Conservation (phyloP, 2,888 invertebrate species). For the Colletes collaris region DNA sequence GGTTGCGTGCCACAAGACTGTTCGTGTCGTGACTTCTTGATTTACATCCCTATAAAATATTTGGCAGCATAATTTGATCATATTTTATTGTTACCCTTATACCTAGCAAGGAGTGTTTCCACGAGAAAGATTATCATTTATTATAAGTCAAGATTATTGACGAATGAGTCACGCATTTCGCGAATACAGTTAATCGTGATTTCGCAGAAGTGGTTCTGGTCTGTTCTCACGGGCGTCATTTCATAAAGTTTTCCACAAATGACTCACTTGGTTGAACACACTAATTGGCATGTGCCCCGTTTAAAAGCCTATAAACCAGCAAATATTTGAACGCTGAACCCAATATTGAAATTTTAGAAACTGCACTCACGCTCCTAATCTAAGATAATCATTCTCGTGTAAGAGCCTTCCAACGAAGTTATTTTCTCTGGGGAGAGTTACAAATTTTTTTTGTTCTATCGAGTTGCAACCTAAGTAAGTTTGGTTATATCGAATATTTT, state of each 20-base stretch:
- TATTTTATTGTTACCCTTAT: not conserved
- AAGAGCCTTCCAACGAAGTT: too few species aligned
- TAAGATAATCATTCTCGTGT: too few species aligned
- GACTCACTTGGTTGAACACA: constrained; percentile 34
- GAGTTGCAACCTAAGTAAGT: too few species aligned
- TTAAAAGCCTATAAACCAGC: constrained; percentile 1
- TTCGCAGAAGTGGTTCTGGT: not conserved
- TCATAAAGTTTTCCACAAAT: constrained; percentile 18
- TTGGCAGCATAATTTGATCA: constrained; percentile 14
- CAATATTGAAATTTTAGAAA: constrained; percentile 19
- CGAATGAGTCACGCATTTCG: not conserved
- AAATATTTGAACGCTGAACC: constrained; percentile 9
- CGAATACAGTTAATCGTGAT: constrained; percentile 3
- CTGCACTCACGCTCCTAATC: not conserved
- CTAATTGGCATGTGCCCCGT: constrained; percentile 32
- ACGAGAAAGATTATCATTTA: not conserved
- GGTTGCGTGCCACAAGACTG: constrained; percentile 47
- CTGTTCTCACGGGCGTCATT: not conserved
- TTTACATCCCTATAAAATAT: constrained; percentile 37
- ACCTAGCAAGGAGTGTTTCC: constrained; percentile 26
- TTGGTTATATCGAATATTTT: too few species aligned
- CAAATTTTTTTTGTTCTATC: too few species aligned
- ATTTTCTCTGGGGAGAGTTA: too few species aligned
- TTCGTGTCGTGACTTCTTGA: constrained; percentile 34
- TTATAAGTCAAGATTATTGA: constrained; percentile 9